These are phyloP conservation scores for Cryptotermes secundus DNA, from an alignment of 1,140 invertebrate species.

Conservation along the genomic window DNA sequence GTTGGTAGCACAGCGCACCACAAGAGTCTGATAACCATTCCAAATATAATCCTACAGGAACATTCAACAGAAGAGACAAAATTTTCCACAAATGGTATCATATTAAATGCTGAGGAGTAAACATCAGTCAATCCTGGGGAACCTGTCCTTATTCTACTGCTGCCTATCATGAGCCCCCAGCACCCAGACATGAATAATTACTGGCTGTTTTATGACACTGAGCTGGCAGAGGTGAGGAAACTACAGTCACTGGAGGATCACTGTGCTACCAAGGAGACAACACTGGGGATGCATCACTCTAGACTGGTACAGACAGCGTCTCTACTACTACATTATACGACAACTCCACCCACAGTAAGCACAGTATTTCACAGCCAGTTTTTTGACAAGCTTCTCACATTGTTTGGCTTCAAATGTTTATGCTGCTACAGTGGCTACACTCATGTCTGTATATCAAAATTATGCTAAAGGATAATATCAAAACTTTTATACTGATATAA, in stretches of 20 bases:
- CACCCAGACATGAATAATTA: too few relatives aligned
- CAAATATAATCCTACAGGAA: too few relatives aligned
- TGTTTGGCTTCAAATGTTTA: background rate
- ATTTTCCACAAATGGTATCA: too few relatives aligned
- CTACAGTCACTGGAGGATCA: background rate
- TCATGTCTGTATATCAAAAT: conserved; percentile 6
- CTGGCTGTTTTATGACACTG: too few relatives aligned
- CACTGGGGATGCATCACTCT: background rate
- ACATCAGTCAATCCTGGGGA: too few relatives aligned
- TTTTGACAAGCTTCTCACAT: background rate
- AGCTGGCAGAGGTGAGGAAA: too few relatives aligned
- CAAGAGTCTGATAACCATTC: background rate
- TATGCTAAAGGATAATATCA: conserved; percentile 10
- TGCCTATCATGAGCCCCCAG: too few relatives aligned
- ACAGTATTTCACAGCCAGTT: conserved; percentile 16
- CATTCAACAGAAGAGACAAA: too few relatives aligned
- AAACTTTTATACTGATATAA: conserved; percentile 12
- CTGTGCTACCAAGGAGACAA: background rate
- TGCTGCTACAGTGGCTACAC: background rate
- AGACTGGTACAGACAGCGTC: background rate
- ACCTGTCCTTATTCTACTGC: too few relatives aligned
- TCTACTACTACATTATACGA: background rate
- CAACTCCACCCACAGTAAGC: background rate
- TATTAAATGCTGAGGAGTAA: too few relatives aligned
- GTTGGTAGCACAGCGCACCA: background rate